Base-by-base conservation (phyloP, 1,140 invertebrate genomes). In the Brachionus asplanchnoidis region DNA sequence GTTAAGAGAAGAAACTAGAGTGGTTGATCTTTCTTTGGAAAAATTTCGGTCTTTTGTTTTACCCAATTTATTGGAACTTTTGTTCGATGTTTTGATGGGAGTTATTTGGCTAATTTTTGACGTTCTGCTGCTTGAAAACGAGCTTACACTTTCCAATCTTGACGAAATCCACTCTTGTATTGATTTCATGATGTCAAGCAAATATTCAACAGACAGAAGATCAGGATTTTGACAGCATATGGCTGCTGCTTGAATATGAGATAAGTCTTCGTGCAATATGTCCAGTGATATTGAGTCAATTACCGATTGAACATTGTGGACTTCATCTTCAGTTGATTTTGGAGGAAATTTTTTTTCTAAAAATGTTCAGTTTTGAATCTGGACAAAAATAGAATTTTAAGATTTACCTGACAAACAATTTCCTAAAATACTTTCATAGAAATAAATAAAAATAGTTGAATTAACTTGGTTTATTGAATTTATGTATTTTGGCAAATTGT, bases 291-390 rank as follows among this genome's bases (percentile, higher is more conserved):
- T 80, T 2, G 87, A 86, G 85, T 90, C 88, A 56, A 90, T 88
- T n/a, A 90, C 88, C 9, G 84, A 85, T 85, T 90, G 88, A 68
- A 87, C 86, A 70, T 90, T 90, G 84, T 89, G 88, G 20, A 89
- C 87, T 73, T 89, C 88, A 87, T 90, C 89, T 77, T 89, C 88
- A 17, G 70, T 26, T 20, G 42, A 56, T 36, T 82, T 65, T 0
- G 53, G 17, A 60, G 79, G 79, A 23, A 28, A 65, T 65, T 65
- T 82, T 68, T 82, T 82, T 7, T 82, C 79, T 77, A 28, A 50
- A 50, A 12, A 26, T 12, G 26, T 20, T 75, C 6, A 75, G 44
- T 44, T 20, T 20, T 20, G 23, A 17, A n/a, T 42, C 20, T 42
- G 26, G 26, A 32, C 36, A 40, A 14, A 32, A 14, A 32, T 28